Percentiles rank a stretch among this genome's conserved stretches.
phyloP scores from a whole-genome alignment of 2,888 invertebrate genomes.

The Chrysolina haemoptera region DNA sequence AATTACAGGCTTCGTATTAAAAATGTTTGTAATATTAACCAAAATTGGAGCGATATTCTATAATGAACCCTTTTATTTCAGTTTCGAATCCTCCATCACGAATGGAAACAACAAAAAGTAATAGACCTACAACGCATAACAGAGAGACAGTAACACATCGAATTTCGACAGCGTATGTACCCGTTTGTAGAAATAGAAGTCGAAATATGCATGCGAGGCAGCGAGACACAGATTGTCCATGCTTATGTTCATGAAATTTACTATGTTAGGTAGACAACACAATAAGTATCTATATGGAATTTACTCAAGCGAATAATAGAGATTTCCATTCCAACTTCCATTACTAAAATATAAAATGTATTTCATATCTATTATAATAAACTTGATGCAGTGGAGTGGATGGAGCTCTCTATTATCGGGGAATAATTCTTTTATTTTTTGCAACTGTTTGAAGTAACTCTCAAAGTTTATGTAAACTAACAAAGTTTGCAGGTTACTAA shows the following conservation, averaged over 20 bases:
- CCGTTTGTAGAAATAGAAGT: constrained; percentile 65
- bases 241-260: constrained; percentile 68
- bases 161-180: constrained; percentile 69
- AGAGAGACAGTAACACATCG: constrained; percentile 64
- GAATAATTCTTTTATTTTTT: neutral
- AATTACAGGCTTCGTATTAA: no score
- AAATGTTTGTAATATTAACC: no score
- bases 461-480: neutral
- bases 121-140: constrained; percentile 41
- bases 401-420: neutral
- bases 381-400: neutral
- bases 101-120: constrained; percentile 51
- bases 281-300: constrained; percentile 54
- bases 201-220: constrained; percentile 59
- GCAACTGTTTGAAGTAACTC: neutral
- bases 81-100: constrained; percentile 53
- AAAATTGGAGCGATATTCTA: neutral
- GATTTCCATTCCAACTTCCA: neutral
- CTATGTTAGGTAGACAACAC: constrained; percentile 65
- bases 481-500: neutral
- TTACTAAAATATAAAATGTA: neutral
- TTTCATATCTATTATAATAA: neutral
- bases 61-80: constrained; percentile 44
- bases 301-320: constrained; percentile 18
- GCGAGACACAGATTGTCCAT: constrained; percentile 65